A percentile compares a stretch with the other conserved stretches of the same genome.
phyloP scores from a whole-genome alignment of 2,888 invertebrate species.

The Mylabris sibirica region DNA sequence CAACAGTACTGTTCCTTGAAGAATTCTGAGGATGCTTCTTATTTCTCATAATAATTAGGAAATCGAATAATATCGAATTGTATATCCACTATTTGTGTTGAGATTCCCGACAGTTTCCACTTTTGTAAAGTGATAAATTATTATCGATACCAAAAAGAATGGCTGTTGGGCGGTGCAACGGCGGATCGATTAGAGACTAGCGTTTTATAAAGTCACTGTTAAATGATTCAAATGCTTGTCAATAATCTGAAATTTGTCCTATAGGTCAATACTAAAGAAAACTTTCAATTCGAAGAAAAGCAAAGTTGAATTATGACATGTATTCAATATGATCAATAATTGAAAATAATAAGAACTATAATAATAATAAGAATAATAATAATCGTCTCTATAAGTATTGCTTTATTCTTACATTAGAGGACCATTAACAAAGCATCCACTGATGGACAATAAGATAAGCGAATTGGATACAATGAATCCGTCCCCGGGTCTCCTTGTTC shows the following conservation, averaged over 20 bases:
- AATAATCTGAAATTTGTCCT: background rate
- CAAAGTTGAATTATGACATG: slow-evolving; percentile 56
- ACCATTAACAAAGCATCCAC: slow-evolving; percentile 46
- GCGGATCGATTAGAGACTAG: background rate
- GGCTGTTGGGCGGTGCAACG: background rate
- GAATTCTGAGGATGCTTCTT: too few relatives aligned
- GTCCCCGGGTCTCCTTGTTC: slow-evolving; percentile 54
- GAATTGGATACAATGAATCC: slow-evolving; percentile 46
- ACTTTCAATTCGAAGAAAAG: slow-evolving; percentile 38
- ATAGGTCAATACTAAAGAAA: background rate
- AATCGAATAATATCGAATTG: too few relatives aligned
- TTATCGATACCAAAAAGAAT: background rate
- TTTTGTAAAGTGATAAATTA: background rate
- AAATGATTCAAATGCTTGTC: slow-evolving; percentile 16
- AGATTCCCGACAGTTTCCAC: background rate
- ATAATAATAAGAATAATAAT: slow-evolving; percentile 42
- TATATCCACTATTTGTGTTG: too few relatives aligned
- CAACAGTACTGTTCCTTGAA: too few relatives aligned
- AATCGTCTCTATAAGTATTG: background rate
- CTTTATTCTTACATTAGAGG: slow-evolving; percentile 19
- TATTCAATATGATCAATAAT: slow-evolving; percentile 51
- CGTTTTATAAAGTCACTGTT: slow-evolving; percentile 5
- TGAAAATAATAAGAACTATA: slow-evolving; percentile 45
- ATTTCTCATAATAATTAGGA: too few relatives aligned
- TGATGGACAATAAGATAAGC: slow-evolving; percentile 51